Evolutionary conservation across 2,113 vertebrate genomes (phyloP).

Genomic region (Ochotona curzoniae): DNA sequence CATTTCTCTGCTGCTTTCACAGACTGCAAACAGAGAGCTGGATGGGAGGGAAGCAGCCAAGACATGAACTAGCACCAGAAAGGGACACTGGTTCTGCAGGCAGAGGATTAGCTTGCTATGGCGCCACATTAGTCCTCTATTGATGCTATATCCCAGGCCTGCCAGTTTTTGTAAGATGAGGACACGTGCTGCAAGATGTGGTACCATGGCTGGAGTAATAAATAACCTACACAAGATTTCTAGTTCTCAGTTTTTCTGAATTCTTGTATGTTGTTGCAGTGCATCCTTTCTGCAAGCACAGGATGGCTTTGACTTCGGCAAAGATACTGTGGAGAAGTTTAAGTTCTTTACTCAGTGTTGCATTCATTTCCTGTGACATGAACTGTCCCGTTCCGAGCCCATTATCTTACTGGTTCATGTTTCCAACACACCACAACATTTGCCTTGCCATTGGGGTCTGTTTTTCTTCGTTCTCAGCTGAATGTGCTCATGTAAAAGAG

Average conservation of each 20-base stretch:
- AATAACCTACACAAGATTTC: neutral
- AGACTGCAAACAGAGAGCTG: no score
- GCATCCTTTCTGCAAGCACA: neutral
- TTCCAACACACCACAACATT: neutral
- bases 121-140: no score
- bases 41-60: no score
- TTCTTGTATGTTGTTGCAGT: neutral
- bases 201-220: neutral
- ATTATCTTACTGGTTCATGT: neutral
- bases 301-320: neutral
- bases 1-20: no score
- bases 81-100: no score
- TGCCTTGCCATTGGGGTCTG: neutral
- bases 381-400: neutral
- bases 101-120: no score
- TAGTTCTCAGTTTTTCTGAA: neutral
- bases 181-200: neutral
- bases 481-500: neutral
- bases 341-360: neutral
- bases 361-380: neutral
- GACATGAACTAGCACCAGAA: no score
- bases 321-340: neutral
- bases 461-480: neutral
- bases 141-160: neutral
- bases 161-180: neutral